These are phyloP conservation scores for Tretioscincus oriximinensis DNA, from an alignment of 2,113 vertebrate genomes.

Conservation along the genomic window DNA sequence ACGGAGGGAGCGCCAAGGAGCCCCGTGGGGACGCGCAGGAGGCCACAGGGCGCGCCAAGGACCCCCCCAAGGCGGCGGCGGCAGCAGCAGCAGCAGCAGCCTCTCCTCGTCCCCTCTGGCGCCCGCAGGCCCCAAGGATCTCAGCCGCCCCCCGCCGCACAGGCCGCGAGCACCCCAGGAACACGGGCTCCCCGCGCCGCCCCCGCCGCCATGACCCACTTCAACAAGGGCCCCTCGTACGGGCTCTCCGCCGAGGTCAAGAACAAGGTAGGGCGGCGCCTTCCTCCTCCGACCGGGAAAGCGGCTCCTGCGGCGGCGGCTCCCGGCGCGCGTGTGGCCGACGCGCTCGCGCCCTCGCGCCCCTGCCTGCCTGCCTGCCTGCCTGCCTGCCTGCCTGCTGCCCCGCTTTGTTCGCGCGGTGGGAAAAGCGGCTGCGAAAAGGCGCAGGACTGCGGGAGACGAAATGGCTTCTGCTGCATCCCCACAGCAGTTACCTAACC, in stretches of 20 bases:
- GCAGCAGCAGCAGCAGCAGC: too few species aligned
- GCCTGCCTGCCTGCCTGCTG: too few species aligned
- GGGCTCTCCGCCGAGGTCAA: constrained; percentile 91
- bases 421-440: too few species aligned
- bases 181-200: constrained; percentile 26
- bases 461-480: too few species aligned
- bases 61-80: too few species aligned
- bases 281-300: not conserved
- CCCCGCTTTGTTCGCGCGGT: not conserved
- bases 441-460: too few species aligned
- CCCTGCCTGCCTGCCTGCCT: not conserved
- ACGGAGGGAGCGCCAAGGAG: not conserved
- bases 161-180: constrained; percentile 22
- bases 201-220: constrained; percentile 81
- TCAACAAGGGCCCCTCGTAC: constrained; percentile 92
- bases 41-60: constrained; percentile 12
- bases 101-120: constrained; percentile 27
- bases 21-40: too few species aligned
- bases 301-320: not conserved
- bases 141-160: constrained; percentile 23
- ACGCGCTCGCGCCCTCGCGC: not conserved
- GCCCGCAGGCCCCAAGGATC: not conserved
- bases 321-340: too few species aligned
- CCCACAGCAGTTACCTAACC: too few species aligned
- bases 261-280: constrained; percentile 80